A percentile compares a stretch with the other conserved stretches of the same genome.
These are phyloP conservation scores for Oligia fasciuncula DNA, from an alignment of 2,888 invertebrate species.

Conservation along the genomic window DNA sequence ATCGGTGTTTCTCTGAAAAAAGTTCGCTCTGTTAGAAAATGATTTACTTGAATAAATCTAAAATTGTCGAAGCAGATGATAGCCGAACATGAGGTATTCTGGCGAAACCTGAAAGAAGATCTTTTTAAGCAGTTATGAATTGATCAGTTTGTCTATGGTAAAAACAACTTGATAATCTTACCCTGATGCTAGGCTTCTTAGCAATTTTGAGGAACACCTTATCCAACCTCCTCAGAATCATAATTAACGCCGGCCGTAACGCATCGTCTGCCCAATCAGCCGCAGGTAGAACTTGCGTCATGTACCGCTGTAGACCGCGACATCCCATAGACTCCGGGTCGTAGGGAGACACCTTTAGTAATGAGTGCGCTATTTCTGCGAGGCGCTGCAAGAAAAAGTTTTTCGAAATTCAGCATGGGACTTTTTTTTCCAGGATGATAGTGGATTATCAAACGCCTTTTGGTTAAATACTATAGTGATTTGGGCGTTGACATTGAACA, in stretches of 20 bases:
- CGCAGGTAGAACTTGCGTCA: constrained; percentile 97
- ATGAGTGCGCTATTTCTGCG: constrained; percentile 98
- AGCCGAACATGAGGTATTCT: neutral
- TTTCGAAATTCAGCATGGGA: neutral
- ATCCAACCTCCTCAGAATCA: constrained; percentile 97
- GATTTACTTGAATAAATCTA: neutral
- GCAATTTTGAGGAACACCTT: constrained; percentile 99
- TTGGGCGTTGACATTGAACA: no score
- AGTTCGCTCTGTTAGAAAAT: neutral
- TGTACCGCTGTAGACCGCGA: constrained; percentile 97
- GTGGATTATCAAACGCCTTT: neutral
- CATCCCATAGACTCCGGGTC: constrained; percentile 99
- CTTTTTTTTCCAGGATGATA: neutral
- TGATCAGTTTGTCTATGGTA: neutral
- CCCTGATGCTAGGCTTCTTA: constrained; percentile 97
- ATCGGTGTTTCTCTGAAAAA: constrained; percentile 96
- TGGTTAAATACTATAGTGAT: neutral
- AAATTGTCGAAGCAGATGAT: neutral
- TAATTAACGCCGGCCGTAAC: constrained; percentile 96
- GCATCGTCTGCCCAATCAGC: constrained; percentile 99
- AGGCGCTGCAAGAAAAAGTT: constrained; percentile 91
- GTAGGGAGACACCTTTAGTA: constrained; percentile 99
- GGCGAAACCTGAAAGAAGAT: neutral
- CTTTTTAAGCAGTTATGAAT: neutral
- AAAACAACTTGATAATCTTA: constrained; percentile 74